Evolutionary conservation across 2,113 vertebrate species (phyloP).

Genomic region (Brachyhypopomus gauderio): DNA sequence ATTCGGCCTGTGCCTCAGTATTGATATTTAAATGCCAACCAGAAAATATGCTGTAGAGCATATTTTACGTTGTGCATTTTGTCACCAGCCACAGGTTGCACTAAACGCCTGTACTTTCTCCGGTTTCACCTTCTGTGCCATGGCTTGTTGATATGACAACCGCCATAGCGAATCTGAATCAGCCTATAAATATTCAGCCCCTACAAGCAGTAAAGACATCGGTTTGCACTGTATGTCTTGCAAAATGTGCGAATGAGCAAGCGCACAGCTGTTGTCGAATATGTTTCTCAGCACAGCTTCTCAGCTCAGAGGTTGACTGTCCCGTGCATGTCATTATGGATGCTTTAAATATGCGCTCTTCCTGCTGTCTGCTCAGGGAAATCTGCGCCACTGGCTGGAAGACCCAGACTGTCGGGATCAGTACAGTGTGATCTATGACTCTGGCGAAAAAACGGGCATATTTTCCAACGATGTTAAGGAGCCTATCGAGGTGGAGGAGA

Average conservation of each 20-base stretch:
- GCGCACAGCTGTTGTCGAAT: background rate
- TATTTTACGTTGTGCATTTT: too few relatives aligned
- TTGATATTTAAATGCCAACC: too few relatives aligned
- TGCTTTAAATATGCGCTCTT: background rate
- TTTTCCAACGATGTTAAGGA: constrained; percentile 94
- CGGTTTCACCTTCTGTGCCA: background rate
- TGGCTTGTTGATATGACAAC: background rate
- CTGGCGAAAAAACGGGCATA: constrained; percentile 92
- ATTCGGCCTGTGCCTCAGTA: too few relatives aligned
- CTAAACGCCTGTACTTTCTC: background rate
- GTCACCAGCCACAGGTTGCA: background rate
- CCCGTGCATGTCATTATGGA: background rate
- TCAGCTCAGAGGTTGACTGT: background rate
- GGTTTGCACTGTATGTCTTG: background rate
- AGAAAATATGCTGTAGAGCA: too few relatives aligned
- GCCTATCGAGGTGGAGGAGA: constrained; percentile 87
- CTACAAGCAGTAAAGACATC: constrained; percentile 4
- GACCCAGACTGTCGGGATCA: constrained; percentile 95
- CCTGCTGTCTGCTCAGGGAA: constrained; percentile 75
- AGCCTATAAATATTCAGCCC: background rate
- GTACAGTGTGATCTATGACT: constrained; percentile 98
- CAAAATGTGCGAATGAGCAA: background rate
- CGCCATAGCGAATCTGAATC: background rate
- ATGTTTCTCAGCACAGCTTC: background rate
- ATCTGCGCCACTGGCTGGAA: constrained; percentile 95